phyloP scores from a whole-genome alignment of 2,888 invertebrate species.

The Dermolepida albohirtum region DNA sequence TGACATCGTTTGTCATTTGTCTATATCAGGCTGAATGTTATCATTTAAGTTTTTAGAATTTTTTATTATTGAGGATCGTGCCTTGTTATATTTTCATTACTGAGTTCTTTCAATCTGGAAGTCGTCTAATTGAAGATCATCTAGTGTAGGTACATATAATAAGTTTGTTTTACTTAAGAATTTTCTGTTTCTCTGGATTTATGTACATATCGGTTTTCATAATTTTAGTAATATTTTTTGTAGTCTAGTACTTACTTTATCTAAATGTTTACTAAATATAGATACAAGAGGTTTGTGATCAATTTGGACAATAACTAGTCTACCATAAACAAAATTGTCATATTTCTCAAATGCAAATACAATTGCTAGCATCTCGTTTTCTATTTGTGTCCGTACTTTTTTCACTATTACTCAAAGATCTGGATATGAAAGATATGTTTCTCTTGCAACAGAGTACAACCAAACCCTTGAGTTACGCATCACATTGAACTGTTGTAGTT shows the following conservation, averaged over 20 bases:
- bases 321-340: slow-evolving; percentile 39
- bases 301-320: slow-evolving; percentile 22
- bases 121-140: no score
- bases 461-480: slow-evolving; percentile 54
- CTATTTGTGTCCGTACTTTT: slow-evolving; percentile 37
- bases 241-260: slow-evolving; percentile 25
- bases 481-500: slow-evolving; percentile 54
- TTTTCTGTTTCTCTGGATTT: no score
- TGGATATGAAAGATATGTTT: slow-evolving; percentile 49
- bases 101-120: no score
- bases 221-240: slow-evolving; percentile 23
- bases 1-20: no score
- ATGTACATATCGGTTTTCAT: no score
- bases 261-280: slow-evolving; percentile 35
- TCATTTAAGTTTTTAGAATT: no score
- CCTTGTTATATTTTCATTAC: no score
- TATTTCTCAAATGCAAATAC: slow-evolving; percentile 38
- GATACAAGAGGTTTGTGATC: slow-evolving; percentile 43
- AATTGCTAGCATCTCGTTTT: slow-evolving; percentile 41
- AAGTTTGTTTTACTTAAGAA: no score
- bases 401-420: slow-evolving; percentile 53
- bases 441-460: slow-evolving; percentile 56
- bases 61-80: no score
- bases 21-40: no score
- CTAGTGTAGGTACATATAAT: no score